Conservation (phyloP, 30 jellyfish, hydroid and myxozoan species). For the Hydra vulgaris region DNA sequence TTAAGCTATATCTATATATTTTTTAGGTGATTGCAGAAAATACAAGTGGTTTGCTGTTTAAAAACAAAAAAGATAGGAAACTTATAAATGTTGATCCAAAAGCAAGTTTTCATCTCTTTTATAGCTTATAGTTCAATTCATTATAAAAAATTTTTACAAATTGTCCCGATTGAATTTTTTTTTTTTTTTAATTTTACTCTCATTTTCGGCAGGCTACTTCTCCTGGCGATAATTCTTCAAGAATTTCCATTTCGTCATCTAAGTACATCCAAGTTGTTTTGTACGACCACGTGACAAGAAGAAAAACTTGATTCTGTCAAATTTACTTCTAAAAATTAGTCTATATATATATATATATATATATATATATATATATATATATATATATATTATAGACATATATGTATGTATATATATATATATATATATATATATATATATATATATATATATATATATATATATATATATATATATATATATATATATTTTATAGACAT, state of each 20-base stretch:
- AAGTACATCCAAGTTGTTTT: slow-evolving; percentile 79
- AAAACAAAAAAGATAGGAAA: slow-evolving; percentile 82
- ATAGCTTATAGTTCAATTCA: background rate
- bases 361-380: too few relatives aligned
- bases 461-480: too few relatives aligned
- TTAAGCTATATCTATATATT: background rate
- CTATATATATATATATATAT: too few relatives aligned
- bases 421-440: too few relatives aligned
- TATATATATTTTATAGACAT: too few relatives aligned
- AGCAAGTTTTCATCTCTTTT: slow-evolving; percentile 13
- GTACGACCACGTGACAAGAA: slow-evolving; percentile 84
- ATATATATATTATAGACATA: too few relatives aligned
- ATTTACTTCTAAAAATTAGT: too few relatives aligned
- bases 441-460: too few relatives aligned
- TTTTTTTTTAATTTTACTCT: background rate
- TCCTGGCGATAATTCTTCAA: slow-evolving; percentile 93
- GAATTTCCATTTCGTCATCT: slow-evolving; percentile 53
- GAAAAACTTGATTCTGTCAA: slow-evolving; percentile 54
- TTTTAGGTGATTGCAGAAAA: slow-evolving; percentile 91
- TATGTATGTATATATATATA: too few relatives aligned
- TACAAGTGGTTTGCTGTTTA: slow-evolving; percentile 76
- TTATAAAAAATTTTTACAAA: too few relatives aligned
- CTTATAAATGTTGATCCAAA: slow-evolving; percentile 94
- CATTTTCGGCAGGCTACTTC: slow-evolving; percentile 82
- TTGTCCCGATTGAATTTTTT: background rate